A percentile compares a stretch with the other conserved stretches of the same genome.
phyloP scores from a whole-genome alignment of 1,140 invertebrate species.

The Kradibia gibbosae region DNA sequence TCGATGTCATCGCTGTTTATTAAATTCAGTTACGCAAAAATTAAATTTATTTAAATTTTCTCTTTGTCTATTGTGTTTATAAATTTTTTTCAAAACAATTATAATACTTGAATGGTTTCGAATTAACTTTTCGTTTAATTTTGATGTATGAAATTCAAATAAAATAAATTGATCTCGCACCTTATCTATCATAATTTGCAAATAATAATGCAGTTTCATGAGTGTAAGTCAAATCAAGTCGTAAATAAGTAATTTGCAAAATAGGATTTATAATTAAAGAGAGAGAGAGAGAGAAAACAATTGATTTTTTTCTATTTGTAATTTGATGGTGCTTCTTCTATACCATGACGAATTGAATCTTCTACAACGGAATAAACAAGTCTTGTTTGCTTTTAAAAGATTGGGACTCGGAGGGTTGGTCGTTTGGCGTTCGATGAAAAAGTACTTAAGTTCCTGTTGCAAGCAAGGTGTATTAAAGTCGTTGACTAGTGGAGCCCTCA shows the following conservation, averaged over 20 bases:
- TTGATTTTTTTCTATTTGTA: not conserved
- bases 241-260: not conserved
- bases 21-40: not conserved
- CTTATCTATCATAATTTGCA: too few relatives aligned
- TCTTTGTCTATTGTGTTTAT: not conserved
- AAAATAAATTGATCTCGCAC: too few relatives aligned
- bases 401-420: too few relatives aligned
- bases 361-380: not conserved
- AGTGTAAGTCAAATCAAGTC: not conserved
- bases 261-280: not conserved
- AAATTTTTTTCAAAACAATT: not conserved
- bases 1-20: slow-evolving; percentile 1
- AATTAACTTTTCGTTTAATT: too few relatives aligned
- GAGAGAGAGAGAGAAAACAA: not conserved
- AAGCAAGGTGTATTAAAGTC: not conserved
- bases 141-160: too few relatives aligned
- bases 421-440: too few relatives aligned
- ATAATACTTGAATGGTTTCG: not conserved
- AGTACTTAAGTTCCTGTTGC: not conserved
- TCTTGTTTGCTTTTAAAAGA: not conserved
- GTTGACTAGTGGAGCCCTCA: not conserved
- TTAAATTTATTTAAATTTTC: too few relatives aligned
- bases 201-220: too few relatives aligned
- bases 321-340: not conserved
- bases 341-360: not conserved